Evolutionary conservation across 2,113 vertebrate species (phyloP), one percentile per base, ranked within the genome.

Genomic region (Coryphaenoides rupestris): DNA sequence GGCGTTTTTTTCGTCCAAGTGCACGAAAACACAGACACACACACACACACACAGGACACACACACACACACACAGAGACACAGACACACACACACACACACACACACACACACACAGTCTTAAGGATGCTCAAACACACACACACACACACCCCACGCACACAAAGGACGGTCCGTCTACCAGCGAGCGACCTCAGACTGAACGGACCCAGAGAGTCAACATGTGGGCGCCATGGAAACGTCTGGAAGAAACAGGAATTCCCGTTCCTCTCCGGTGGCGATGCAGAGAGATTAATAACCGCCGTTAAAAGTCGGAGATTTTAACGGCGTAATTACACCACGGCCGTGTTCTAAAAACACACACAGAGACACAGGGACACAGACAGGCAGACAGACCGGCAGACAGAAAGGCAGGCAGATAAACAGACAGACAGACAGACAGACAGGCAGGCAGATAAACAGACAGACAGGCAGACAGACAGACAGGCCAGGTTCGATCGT

Each of bases 141-240:
- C 17, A 15, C 23, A 17, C 46, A 49, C 13, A 3, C 53, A 55
- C 53, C 53, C 6, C 53, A 3, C 53, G 2, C 12, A 23, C 21
- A 56, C 55, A 19, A 10, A 4, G 10, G 28, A 33, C 10, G 28
- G 28, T 10, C 28, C 52, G 52, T 19, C 10, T 54, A n/a, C 19
- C 19, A 54, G 19, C 2, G 19, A 54, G 72, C 68, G 66, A 75
- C 57, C 40, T 69, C 47, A 24, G 24, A 60, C 70, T 83, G 80
- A 72, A 69, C 75, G 69, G 72, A 54, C 22, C 53, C 57, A 23
- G 60, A 65, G 65, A 9, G 71, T 65, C 83, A 80, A 82, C 74
- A 80, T 3, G 66, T 33, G 24, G 14, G 9, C n/a, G 26, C 75
- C 65, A 73, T 53, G 21, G 79, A 64, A 63, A 82, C 77, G 16